A percentile compares a stretch with the other conserved stretches of the same genome.
phyloP scores from a whole-genome alignment of 2,888 invertebrate genomes.

The Aquatica leii region DNA sequence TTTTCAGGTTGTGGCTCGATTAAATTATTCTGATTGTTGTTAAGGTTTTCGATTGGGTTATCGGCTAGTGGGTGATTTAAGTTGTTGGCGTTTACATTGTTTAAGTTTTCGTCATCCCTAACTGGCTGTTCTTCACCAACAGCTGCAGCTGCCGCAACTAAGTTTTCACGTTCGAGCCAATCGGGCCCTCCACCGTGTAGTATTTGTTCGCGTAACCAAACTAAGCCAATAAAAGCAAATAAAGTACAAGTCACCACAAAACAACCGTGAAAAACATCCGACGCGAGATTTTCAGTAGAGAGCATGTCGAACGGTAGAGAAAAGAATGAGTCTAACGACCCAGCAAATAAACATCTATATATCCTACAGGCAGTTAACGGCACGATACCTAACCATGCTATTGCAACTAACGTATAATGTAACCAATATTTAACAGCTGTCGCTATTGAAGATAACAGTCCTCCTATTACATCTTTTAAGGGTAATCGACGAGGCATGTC shows the following conservation, averaged over 20 bases:
- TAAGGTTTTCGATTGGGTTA: conserved; percentile 25
- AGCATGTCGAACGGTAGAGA: conserved; percentile 91
- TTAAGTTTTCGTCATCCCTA: background rate
- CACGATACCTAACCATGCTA: conserved; percentile 97
- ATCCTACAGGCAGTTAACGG: conserved; percentile 96
- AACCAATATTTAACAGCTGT: conserved; percentile 96
- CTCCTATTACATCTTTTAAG: conserved; percentile 89
- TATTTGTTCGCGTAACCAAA: conserved; percentile 98
- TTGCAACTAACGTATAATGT: conserved; percentile 95
- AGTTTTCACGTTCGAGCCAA: conserved; percentile 85
- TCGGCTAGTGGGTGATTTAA: conserved; percentile 22
- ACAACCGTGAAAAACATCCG: conserved; percentile 95
- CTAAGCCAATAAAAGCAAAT: conserved; percentile 94
- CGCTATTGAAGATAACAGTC: conserved; percentile 86
- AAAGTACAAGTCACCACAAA: conserved; percentile 96
- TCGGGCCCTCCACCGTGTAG: conserved; percentile 97
- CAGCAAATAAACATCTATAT: conserved; percentile 91
- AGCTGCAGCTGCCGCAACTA: conserved; percentile 59
- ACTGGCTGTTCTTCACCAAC: conserved; percentile 44
- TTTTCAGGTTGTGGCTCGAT: conserved; percentile 52
- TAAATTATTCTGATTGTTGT: conserved; percentile 46
- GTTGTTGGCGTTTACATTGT: conserved; percentile 42
- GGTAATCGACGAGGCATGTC: conserved; percentile 99
- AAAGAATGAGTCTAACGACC: conserved; percentile 85
- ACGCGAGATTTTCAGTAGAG: conserved; percentile 90